These are phyloP conservation scores for Drosophila malerkotliana DNA, from an alignment of 1,140 invertebrate genomes.

Conservation along the genomic window DNA sequence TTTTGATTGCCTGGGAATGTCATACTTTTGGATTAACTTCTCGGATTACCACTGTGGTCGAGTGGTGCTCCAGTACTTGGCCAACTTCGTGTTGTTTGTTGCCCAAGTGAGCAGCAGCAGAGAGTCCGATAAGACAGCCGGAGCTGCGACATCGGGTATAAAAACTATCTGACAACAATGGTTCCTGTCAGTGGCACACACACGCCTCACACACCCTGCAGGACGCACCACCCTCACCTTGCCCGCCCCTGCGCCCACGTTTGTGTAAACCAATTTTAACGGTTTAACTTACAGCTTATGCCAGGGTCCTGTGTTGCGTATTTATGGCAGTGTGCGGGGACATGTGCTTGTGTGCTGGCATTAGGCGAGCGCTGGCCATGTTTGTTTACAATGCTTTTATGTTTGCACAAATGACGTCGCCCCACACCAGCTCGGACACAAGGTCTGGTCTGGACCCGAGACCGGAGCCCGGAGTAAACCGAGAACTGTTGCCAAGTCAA, in stretches of 20 bases:
- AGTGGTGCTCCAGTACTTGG: constrained; percentile 36
- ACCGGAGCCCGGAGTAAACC: not conserved
- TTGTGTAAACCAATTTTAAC: constrained; percentile 76
- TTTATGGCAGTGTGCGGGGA: not conserved
- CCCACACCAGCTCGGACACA: constrained; percentile 20
- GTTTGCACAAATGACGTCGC: constrained; percentile 74
- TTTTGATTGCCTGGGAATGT: not conserved
- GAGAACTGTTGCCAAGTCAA: constrained; percentile 44
- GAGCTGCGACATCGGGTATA: not conserved
- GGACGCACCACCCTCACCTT: not conserved
- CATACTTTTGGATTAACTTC: not conserved
- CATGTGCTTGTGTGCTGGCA: constrained; percentile 33
- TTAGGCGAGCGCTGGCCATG: constrained; percentile 68
- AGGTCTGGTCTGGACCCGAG: not conserved
- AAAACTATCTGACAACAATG: constrained; percentile 53
- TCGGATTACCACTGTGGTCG: constrained; percentile 38
- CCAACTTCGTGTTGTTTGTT: constrained; percentile 45
- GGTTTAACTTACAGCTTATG: constrained; percentile 73
- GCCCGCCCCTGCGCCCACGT: not conserved
- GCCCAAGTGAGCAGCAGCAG: constrained; percentile 48
- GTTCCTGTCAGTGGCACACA: constrained; percentile 43
- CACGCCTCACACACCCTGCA: not conserved
- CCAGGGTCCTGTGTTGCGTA: constrained; percentile 6
- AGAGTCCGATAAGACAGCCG: constrained; percentile 45
- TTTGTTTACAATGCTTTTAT: constrained; percentile 82